Evolutionary conservation across 2,888 invertebrate species (phyloP).

Genomic region (Pardosa pseudoannulata): DNA sequence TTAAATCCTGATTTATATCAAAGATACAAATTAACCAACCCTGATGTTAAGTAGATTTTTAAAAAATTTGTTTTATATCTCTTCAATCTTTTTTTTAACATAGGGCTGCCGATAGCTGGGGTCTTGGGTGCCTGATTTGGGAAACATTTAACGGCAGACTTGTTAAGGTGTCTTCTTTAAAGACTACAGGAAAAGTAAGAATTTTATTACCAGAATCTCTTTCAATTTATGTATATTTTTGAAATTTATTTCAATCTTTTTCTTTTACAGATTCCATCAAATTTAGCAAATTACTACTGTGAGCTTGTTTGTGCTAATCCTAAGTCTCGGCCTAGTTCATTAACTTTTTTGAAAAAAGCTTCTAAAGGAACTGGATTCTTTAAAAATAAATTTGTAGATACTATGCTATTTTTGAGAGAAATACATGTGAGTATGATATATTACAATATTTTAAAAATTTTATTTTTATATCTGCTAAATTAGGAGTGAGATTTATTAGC

Average conservation of each 20-base stretch:
- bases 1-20: no score
- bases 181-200: slow-evolving; percentile 85
- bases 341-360: slow-evolving; percentile 93
- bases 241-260: background rate
- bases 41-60: no score
- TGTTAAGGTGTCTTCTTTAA: slow-evolving; percentile 85
- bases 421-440: slow-evolving; percentile 81
- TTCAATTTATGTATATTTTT: background rate
- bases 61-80: no score
- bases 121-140: slow-evolving; percentile 97
- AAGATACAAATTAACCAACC: no score
- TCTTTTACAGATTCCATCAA: slow-evolving; percentile 86
- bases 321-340: slow-evolving; percentile 91
- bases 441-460: no score
- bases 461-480: no score
- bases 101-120: slow-evolving; percentile 97
- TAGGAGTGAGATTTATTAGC: no score
- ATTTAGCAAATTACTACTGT: slow-evolving; percentile 89
- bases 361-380: slow-evolving; percentile 93
- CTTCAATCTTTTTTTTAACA: background rate
- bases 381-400: slow-evolving; percentile 96
- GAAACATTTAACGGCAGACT: slow-evolving; percentile 96
- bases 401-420: slow-evolving; percentile 96
- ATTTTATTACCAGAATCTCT: no score
- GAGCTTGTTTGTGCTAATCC: slow-evolving; percentile 93